phyloP scores from a whole-genome alignment of 2,797 vertebrate species.

The Parauchenoglanis ngamensis region DNA sequence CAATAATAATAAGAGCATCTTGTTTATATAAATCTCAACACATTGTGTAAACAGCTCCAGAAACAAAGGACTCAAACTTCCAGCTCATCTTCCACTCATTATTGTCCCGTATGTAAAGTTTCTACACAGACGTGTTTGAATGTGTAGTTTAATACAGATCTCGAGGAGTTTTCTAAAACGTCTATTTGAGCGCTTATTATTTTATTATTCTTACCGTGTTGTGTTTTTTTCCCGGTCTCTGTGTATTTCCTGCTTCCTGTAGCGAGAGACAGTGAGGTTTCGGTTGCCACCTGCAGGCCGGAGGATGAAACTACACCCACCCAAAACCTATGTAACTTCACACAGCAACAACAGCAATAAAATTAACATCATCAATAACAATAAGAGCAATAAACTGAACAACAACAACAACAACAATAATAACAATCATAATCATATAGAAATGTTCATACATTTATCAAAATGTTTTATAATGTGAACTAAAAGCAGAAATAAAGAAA shows the following conservation, averaged over 20 bases:
- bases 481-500: not conserved
- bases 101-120: not conserved
- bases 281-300: conserved; percentile 20
- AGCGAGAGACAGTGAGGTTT: not conserved
- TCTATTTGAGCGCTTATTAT: too few relatives aligned
- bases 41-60: not conserved
- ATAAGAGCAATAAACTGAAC: too few relatives aligned
- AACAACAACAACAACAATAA: too few relatives aligned
- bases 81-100: not conserved
- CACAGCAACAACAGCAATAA: too few relatives aligned
- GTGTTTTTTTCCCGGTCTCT: not conserved
- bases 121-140: not conserved
- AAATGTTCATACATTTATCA: not conserved
- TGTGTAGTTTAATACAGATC: not conserved
- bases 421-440: not conserved
- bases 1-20: not conserved
- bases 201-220: not conserved
- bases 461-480: not conserved
- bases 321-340: not conserved
- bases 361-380: too few relatives aligned
- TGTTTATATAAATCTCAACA: not conserved
- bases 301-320: not conserved
- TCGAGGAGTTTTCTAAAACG: not conserved
- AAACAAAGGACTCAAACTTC: not conserved
- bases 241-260: not conserved